These are phyloP conservation scores for Cataglyphis hispanica DNA, from an alignment of 1,140 invertebrate species.

Conservation along the genomic window DNA sequence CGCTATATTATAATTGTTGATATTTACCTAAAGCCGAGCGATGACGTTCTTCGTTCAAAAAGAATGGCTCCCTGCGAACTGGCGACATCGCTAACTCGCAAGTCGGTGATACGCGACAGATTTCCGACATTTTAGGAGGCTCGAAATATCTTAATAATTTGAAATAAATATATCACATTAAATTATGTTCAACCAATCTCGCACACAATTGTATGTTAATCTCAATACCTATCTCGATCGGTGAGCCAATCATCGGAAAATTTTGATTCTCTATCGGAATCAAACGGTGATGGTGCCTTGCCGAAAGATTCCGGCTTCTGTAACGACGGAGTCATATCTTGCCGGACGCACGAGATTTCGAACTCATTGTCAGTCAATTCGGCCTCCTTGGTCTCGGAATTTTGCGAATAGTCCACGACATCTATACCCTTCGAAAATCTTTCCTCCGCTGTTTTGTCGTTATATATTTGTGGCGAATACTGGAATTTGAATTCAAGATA, in stretches of 20 bases:
- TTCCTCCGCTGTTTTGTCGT: neutral
- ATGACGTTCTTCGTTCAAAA: conserved; percentile 64
- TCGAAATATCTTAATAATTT: conserved; percentile 60
- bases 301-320: conserved; percentile 68
- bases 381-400: neutral
- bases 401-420: conserved; percentile 57
- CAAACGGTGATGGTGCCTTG: conserved; percentile 37
- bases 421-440: conserved; percentile 19
- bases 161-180: conserved; percentile 23
- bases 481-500: conserved; percentile 4
- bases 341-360: conserved; percentile 18
- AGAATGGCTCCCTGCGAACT: conserved; percentile 62
- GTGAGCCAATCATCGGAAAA: conserved; percentile 42
- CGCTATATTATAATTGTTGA: conserved; percentile 11
- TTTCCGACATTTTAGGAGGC: conserved; percentile 50
- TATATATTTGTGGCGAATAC: conserved; percentile 17
- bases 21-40: conserved; percentile 69
- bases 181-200: neutral
- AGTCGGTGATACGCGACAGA: conserved; percentile 28
- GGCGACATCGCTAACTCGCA: conserved; percentile 23
- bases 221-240: conserved; percentile 29
- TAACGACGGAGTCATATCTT: neutral
- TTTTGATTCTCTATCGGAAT: conserved; percentile 25
- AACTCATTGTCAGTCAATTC: neutral
- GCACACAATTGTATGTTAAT: neutral